Base-by-base conservation (phyloP, 1,140 invertebrate genomes). In the Drosophila asahinai region DNA sequence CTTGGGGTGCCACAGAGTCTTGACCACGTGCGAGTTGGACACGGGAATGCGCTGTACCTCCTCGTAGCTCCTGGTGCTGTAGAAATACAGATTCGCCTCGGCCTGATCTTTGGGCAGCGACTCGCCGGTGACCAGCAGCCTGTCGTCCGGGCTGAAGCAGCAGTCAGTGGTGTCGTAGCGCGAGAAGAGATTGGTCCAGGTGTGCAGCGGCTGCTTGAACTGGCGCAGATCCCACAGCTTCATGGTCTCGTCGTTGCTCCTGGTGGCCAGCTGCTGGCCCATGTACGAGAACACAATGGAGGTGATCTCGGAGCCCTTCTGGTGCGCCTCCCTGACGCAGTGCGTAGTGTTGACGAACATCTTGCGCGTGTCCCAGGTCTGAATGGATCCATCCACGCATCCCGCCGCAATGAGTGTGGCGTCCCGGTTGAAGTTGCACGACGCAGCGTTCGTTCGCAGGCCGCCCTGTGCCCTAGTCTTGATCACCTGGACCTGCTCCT, bases 281-380 rank as follows among this genome's bases (percentile, higher is more conserved):
- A 98, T 95, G 91, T 99, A 99, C 0, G 98, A 98, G 91, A 98
- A 99, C 19, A 95, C 94, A 25, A 99, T 93, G 57, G 96, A 96
- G 0, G 97, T 97, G 38, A 98, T 97, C 91, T 99, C 97, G 0
- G 94, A 94, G 7, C 96, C 96, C 80, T 95, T 96, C 64, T 95
- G 94, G 93, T 99, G 99, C 0, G 97, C 98, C 59, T 95, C 95
- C 68, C 98, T 94, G 2, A 98, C 93, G 36, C 97, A 93, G 52
- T 96, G 94, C 0, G 96, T 95, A 0, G 98, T 97, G 86, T 98
- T 98, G 0, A 97, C 96, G 80, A 95, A 96, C 83, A 95, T 96
- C 89, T 96, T 96, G 45, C 98, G 95, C 55, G 98, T 96, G 93
- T 99, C 99, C 99, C 99, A 99, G 93, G 99, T 96, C 93, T 99